Conservation (phyloP, 2,797 vertebrate species). For the Chromobotia macracanthus region DNA sequence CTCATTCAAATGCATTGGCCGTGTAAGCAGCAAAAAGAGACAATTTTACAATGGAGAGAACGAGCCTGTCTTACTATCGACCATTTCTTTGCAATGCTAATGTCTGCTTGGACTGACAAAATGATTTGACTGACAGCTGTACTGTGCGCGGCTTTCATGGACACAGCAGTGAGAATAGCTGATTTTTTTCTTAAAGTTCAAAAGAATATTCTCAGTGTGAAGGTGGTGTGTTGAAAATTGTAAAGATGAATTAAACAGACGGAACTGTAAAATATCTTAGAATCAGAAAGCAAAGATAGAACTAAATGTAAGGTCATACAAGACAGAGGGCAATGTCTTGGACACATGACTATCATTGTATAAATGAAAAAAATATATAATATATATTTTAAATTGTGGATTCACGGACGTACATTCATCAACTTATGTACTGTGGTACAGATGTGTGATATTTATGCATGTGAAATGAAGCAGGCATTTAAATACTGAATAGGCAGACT, state of each 20-base stretch:
- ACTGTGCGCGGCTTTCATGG: constrained; percentile 41
- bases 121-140: constrained; percentile 65
- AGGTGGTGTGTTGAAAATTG: constrained; percentile 48
- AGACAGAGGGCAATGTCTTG: too few species aligned
- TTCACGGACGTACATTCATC: constrained; percentile 43
- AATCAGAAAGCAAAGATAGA: constrained; percentile 26
- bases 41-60: constrained; percentile 69
- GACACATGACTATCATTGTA: too few species aligned
- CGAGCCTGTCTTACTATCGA: constrained; percentile 33
- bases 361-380: too few species aligned
- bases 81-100: constrained; percentile 71
- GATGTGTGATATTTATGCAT: constrained; percentile 63
- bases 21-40: constrained; percentile 55
- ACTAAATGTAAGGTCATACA: constrained; percentile 17
- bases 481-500: constrained; percentile 64
- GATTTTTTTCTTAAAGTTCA: constrained; percentile 46
- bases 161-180: constrained; percentile 63
- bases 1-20: constrained; percentile 52
- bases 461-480: constrained; percentile 63
- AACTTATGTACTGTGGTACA: constrained; percentile 61
- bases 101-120: constrained; percentile 63
- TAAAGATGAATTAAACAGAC: constrained; percentile 34
- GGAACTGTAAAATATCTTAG: constrained; percentile 14
- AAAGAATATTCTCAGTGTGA: constrained; percentile 43
- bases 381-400: constrained; percentile 55